Evolutionary conservation across 2,113 vertebrate genomes (phyloP), one percentile per base, ranked within the genome.

Genomic region (Salvator merianae): DNA sequence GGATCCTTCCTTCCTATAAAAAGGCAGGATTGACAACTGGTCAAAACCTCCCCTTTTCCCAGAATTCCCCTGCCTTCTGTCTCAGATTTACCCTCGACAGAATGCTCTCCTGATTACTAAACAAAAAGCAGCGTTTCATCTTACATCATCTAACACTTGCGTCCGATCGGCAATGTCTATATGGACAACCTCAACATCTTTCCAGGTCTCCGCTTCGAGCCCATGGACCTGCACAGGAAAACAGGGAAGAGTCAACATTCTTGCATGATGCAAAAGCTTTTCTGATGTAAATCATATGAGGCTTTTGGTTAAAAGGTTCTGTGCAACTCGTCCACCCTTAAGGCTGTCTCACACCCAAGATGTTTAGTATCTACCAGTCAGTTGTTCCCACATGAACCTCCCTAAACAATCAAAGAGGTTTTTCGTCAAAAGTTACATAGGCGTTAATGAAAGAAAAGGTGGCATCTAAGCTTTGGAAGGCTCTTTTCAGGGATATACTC

Each of bases 161-260:
- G 91, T 92, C 82, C 93, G 83, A 68, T 94, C 92, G 1, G 89
- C 91, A 24, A 94, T 94, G 83, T 91, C 90, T 30, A 91, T 91
- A 0, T 86, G 90, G 32, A 95, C 82, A 5, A 93, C 87, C 34
- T 94, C 93, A 65, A 92, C 91, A 34, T 94, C 92, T 72, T 95
- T 92, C 93, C 90, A 90, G 10, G 90, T 90, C 68, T 95, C 92
- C 2, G 85, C 70, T 34, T 88, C 87, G 34, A 95, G 90, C 34
- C 89, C 88, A 40, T 92, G 92, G 78, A 93, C 89, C 91, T 95
- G 76, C 0, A 5, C 4, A 4, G 13, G 62, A 66, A 7, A 62
- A 22, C 43, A 20, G 28, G 18, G 22, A 30, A 40, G 20, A 7
- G 38, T 43, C 4, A 1, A 26, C 16, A 32, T 10, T 3, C n/a